Conservation (phyloP, 2,888 invertebrate species). For the Vannuccia rotundouncinata region DNA sequence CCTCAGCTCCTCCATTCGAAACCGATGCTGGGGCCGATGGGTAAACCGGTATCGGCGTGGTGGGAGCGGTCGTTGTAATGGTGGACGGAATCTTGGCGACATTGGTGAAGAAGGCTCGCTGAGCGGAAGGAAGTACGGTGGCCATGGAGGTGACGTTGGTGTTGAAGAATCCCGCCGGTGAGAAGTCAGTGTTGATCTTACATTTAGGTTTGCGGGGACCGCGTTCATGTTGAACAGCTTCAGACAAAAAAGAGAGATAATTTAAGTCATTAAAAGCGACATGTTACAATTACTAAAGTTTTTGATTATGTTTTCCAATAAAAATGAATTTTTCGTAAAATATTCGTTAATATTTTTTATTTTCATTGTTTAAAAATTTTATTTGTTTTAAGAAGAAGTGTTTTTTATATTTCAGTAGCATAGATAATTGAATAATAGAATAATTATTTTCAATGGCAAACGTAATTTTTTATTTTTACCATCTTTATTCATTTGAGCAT, state of each 20-base stretch:
- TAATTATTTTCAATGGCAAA: too few relatives aligned
- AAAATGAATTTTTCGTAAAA: too few relatives aligned
- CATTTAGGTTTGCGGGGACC: slow-evolving; percentile 84
- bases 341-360: too few relatives aligned
- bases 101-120: background rate
- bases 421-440: too few relatives aligned
- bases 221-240: slow-evolving; percentile 92
- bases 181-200: background rate
- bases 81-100: background rate
- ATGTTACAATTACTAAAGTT: too few relatives aligned
- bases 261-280: too few relatives aligned
- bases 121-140: background rate
- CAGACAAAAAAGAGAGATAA: slow-evolving; percentile 46
- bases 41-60: slow-evolving; percentile 37
- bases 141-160: background rate
- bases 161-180: background rate
- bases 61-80: background rate
- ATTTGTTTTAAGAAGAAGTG: too few relatives aligned
- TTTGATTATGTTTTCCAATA: too few relatives aligned
- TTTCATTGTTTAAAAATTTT: too few relatives aligned
- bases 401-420: too few relatives aligned
- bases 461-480: too few relatives aligned
- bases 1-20: background rate
- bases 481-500: slow-evolving; percentile 91
- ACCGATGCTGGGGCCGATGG: background rate